Base-by-base conservation (phyloP, 92 coral and sea anemone genomes). In the Scolanthus callimorphus region DNA sequence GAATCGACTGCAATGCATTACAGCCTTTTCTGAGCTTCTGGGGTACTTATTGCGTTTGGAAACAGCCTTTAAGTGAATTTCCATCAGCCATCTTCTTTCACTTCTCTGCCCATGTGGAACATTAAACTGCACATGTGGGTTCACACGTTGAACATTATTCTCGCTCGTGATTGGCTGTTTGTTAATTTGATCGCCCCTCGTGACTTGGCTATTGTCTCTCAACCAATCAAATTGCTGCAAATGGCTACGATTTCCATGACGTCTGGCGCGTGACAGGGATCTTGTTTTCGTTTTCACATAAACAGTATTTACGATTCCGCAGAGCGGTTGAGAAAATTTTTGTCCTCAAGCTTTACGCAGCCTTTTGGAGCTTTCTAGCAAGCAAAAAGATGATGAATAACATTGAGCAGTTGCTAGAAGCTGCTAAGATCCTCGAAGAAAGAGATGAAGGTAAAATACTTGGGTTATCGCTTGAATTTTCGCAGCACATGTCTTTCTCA, bases 231-330 rank as follows among this genome's bases (percentile, higher is more conserved):
- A 63, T 61, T 25, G 41, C 46, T 39, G 17, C 49, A 9, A 52
- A 51, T 66, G 77, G 83, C 86, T 82, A 80, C 63, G 90, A 88
- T 88, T 88, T 73, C 83, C 96, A 94, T 94, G 99, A 94, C 99
- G 99, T 94, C 91, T 80, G 74, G 99, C 99, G 99, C 99, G 99
- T 94, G 99, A 94, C 99, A 90, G 77, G 69, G 64, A 71, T 78
- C 85, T 88, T 94, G 96, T 89, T 83, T 94, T 94, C 96, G 85
- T 94, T 79, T 80, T 67, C 81, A 84, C 82, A 68, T 68, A 85
- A 85, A 91, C 86, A 69, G 89, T 80, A 88, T 88, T 87, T 88
- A 81, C 89, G 80, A 89, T 15, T 86, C 88, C 71, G 73, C 83
- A 73, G 55, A 47, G 81, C 69, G 85, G 89, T 94, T 76, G 80